Evolutionary conservation across 2,888 invertebrate species (phyloP), one percentile per base, ranked within the genome.

Genomic region (Nowickia ferox): DNA sequence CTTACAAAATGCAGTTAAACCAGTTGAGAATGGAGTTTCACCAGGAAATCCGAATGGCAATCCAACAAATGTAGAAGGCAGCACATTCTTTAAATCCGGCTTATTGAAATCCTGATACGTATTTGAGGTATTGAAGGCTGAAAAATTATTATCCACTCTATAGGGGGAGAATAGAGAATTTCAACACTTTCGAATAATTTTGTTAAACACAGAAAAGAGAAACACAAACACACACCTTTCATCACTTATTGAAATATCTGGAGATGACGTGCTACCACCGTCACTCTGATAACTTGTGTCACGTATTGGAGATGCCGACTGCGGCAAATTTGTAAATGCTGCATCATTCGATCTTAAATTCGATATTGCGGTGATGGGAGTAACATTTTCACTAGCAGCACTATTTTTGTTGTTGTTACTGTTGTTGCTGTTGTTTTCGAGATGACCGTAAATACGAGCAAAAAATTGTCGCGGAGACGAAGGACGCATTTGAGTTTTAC

Each of bases 381-480:
- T 77, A 10, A 40, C 9, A 72, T 69, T 75, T 63, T 76, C 69
- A 71, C 53, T 61, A 51, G 53, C 46, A 38, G 22, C 38, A 17
- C n/a, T 55, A 22, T 72, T 42, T 15, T 17, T 61, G 15, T 46
- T 61, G 17, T 75, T 61, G 6, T 57, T 68, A 63, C 46, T 42
- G 2, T 44, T 65, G 51, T 76, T 57, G 68, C n/a, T 48, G 48
- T 86, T 85, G 17, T 75, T 77, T 83, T 96, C 96, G n/a, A 96
- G 93, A 89, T 96, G 95, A 0, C 96, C 97, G 90, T 97, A 97
- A 55, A 97, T 93, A 78, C 96, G 94, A 69, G 96, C 96, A 91
- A 97, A 97, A 92, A 97, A 97, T 89, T 96, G 95, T 42, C 96
- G 94, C 78, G 97, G 97, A 0, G 96, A 96, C 11, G 96, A 96